phyloP scores from a whole-genome alignment of 2,888 invertebrate genomes.

The Fragum fragum region DNA sequence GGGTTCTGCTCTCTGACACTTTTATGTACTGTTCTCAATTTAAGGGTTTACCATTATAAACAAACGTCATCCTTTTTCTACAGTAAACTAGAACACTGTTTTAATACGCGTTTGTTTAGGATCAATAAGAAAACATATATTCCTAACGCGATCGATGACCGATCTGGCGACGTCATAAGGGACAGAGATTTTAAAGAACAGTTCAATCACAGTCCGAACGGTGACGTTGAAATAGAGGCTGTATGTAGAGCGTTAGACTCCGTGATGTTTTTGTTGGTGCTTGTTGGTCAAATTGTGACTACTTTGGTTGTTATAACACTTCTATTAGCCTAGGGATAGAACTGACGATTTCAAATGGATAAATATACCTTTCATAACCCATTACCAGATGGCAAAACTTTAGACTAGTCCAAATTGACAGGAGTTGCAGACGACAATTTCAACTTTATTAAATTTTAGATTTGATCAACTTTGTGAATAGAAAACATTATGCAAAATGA shows the following conservation, averaged over 20 bases:
- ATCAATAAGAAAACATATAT: background rate
- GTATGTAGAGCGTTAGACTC: background rate
- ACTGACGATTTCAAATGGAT: no score
- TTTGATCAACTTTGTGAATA: no score
- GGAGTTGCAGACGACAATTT: no score
- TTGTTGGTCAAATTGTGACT: background rate
- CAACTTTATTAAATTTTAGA: no score
- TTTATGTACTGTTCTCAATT: background rate
- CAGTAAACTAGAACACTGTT: background rate
- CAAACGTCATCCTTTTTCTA: background rate
- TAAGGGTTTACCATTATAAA: conserved; percentile 3
- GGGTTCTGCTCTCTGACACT: background rate
- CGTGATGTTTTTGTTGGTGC: background rate
- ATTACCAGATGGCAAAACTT: no score
- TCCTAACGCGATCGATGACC: background rate
- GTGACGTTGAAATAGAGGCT: background rate
- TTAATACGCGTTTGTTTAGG: background rate
- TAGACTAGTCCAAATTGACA: no score
- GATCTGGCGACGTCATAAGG: background rate
- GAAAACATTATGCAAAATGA: no score
- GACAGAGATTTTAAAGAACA: background rate
- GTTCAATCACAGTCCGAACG: background rate
- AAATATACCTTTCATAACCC: no score
- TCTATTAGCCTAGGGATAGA: background rate
- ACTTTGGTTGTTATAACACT: background rate